Conservation (phyloP, 2,888 invertebrate species). For the Hololepta plana region DNA sequence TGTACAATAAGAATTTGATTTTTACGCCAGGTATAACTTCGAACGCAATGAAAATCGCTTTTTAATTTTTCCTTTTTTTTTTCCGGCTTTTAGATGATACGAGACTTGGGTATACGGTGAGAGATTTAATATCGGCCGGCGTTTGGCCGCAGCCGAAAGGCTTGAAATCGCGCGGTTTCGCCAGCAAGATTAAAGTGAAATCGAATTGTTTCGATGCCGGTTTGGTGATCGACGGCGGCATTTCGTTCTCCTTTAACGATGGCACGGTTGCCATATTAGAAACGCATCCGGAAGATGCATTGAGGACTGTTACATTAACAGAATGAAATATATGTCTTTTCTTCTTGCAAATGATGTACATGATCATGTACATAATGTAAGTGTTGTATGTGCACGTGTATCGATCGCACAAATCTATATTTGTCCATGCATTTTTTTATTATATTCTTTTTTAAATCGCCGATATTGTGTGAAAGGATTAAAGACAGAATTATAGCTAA, state of each 20-base stretch:
- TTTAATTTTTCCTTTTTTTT: background rate
- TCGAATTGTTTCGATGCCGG: constrained; percentile 84
- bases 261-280: constrained; percentile 76
- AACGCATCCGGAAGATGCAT: constrained; percentile 69
- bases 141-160: constrained; percentile 68
- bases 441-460: no score
- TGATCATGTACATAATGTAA: no score
- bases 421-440: no score
- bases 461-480: no score
- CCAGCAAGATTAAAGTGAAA: constrained; percentile 53
- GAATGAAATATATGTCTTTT: constrained; percentile 12
- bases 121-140: constrained; percentile 83
- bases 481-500: no score
- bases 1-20: constrained; percentile 54
- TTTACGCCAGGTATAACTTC: constrained; percentile 54
- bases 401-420: no score
- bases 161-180: constrained; percentile 58
- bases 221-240: constrained; percentile 89
- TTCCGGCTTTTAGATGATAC: constrained; percentile 43
- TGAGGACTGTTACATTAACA: constrained; percentile 49
- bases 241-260: constrained; percentile 86
- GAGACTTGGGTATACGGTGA: constrained; percentile 74
- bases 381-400: no score
- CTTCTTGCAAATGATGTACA: no score
- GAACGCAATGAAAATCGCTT: background rate